Base-by-base conservation (phyloP, 2,888 invertebrate genomes). In the Hyles lineata region DNA sequence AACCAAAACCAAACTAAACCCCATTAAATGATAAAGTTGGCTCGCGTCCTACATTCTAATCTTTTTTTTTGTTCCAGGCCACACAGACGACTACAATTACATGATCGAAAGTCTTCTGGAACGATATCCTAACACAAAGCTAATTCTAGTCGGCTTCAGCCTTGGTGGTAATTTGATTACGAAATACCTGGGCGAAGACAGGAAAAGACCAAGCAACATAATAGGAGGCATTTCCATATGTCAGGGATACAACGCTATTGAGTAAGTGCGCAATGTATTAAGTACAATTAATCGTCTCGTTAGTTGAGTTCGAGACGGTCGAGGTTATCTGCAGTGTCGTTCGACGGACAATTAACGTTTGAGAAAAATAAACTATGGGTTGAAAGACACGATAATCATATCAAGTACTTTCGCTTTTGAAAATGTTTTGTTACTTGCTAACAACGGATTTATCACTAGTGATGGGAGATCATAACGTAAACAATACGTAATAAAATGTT, bases 211-310 rank as follows among this genome's bases (percentile, higher is more conserved):
- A 1, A 81, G 92, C 21, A 96, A 96, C 85, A 96, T 99, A 74
- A 96, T 98, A 82, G 98, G 98, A 71, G 99, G 97, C 43, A 96
- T 99, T 82, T 98, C 98, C 52, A 97, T 99, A 85, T 98, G 99
- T 88, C 99, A 99, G 92, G 99, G 99, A 83, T 99, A 99, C 90
- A 97, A 98, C 90, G 98, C 98, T 62, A 96, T 97, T 75, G 97
- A 97, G 98, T 98, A 94, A 96, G 97, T 96, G 76, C 62, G 32
- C 29, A 61, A 17, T 61, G 50, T 55, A 61, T 61, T 29, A 23
- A n/a, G 11, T 67, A 15, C 29, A 59, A 55, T 52, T 58, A 21
- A 67, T 43, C 15, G 50, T 69, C 29, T 69, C 43, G 43, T 58
- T 52, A 50, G 63, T 52, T 17, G 15, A n/a, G 35, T 52, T 62